Conservation (phyloP, 2,113 vertebrate genomes). For the Misgurnus anguillicaudatus region DNA sequence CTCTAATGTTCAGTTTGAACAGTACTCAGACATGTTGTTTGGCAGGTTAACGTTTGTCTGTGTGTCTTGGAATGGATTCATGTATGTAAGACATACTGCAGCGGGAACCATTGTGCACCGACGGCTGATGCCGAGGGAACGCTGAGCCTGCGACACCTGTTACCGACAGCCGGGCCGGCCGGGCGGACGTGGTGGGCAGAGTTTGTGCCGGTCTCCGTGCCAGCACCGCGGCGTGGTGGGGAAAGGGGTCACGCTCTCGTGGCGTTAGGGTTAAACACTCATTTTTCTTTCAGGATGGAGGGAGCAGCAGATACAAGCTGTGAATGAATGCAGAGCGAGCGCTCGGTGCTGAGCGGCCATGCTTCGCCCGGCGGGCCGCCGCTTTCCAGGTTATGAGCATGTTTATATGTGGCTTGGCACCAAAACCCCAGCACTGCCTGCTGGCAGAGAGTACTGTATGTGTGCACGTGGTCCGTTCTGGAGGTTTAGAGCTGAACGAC, state of each 20-base stretch:
- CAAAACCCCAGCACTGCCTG: not conserved
- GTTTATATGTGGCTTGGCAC: conserved; percentile 36
- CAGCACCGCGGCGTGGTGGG: conserved; percentile 37
- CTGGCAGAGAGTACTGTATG: not conserved
- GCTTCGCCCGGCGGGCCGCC: conserved; percentile 33
- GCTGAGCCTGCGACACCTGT: conserved; percentile 63
- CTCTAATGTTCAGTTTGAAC: conserved; percentile 6
- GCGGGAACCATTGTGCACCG: conserved; percentile 43
- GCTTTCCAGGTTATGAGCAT: conserved; percentile 52
- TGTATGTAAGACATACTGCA: conserved; percentile 41
- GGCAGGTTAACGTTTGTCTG: conserved; percentile 40
- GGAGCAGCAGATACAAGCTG: conserved; percentile 45
- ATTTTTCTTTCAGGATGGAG: conserved; percentile 54
- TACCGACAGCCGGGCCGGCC: conserved; percentile 55
- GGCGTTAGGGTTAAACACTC: conserved; percentile 59
- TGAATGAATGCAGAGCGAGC: conserved; percentile 49
- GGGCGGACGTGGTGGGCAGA: conserved; percentile 57
- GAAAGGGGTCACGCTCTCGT: conserved; percentile 45
- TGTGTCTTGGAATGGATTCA: conserved; percentile 30
- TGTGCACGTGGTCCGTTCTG: conserved; percentile 2
- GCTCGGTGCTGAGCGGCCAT: conserved; percentile 19
- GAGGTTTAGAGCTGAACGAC: conserved; percentile 2
- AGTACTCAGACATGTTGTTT: not conserved
- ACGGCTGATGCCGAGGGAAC: conserved; percentile 43
- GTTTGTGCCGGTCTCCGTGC: conserved; percentile 14